Evolutionary conservation across 2,113 vertebrate species (phyloP).

Genomic region (Austrofundulus limnaeus): DNA sequence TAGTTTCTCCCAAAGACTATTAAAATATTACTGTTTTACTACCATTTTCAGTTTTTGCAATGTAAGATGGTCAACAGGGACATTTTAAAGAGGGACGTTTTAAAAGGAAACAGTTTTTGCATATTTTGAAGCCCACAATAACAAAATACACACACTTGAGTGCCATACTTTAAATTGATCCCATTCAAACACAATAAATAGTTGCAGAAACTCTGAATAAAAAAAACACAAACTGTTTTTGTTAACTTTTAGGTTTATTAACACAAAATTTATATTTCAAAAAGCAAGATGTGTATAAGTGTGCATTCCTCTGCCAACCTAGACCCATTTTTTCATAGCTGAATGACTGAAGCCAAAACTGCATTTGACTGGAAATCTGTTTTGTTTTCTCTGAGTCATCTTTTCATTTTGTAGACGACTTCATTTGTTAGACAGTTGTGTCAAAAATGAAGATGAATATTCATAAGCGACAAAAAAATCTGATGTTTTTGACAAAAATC

Average conservation of each 20-base stretch:
- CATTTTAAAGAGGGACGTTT: constrained; percentile 39
- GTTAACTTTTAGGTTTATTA: constrained; percentile 30
- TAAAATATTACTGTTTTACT: neutral
- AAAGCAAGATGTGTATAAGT: constrained; percentile 28
- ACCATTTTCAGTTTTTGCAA: constrained; percentile 33
- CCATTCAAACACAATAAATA: constrained; percentile 40
- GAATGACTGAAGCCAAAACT: constrained; percentile 46
- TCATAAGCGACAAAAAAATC: constrained; percentile 51
- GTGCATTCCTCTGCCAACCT: constrained; percentile 43
- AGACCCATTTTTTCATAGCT: constrained; percentile 55
- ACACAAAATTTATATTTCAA: constrained; percentile 64
- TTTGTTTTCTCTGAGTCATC: neutral
- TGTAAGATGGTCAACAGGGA: constrained; percentile 28
- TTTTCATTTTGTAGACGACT: constrained; percentile 34
- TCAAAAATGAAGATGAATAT: constrained; percentile 58
- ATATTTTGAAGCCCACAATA: neutral
- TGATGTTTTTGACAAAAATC: constrained; percentile 57
- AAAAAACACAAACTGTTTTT: constrained; percentile 1
- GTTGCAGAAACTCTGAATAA: constrained; percentile 24
- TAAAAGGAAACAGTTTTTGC: constrained; percentile 41
- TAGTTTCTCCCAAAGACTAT: no score
- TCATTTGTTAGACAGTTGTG: constrained; percentile 62
- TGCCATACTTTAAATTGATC: neutral
- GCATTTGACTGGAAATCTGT: constrained; percentile 43
- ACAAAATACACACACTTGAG: neutral